Evolutionary conservation across 1,140 invertebrate genomes (phyloP).

Genomic region (Pseudobourletiella spinata): DNA sequence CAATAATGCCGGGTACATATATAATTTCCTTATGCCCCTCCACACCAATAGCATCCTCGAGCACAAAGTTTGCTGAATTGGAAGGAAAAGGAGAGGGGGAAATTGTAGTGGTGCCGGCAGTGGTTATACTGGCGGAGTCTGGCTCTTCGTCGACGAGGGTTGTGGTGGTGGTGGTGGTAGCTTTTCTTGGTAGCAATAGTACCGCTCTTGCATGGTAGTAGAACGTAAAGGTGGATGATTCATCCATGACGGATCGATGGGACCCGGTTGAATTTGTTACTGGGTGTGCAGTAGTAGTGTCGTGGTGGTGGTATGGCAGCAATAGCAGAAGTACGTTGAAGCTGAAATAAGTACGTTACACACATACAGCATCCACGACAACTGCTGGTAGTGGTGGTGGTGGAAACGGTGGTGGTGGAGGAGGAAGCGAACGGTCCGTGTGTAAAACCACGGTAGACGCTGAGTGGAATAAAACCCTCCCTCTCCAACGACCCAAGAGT

Average conservation of each 20-base stretch:
- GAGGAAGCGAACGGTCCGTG: background rate
- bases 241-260: slow-evolving; percentile 26
- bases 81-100: slow-evolving; percentile 1
- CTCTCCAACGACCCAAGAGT: background rate
- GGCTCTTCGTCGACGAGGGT: too few relatives aligned
- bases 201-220: background rate
- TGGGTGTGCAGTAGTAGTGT: background rate
- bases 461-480: background rate
- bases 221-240: slow-evolving; percentile 15
- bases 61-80: background rate
- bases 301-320: background rate
- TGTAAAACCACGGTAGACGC: background rate
- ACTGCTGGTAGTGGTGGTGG: too few relatives aligned
- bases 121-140: too few relatives aligned
- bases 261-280: slow-evolving; percentile 7
- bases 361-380: background rate
- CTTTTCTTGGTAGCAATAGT: background rate
- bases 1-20: background rate
- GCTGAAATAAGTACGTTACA: background rate
- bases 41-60: background rate
- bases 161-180: background rate
- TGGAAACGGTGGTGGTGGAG: too few relatives aligned
- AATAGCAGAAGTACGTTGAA: background rate
- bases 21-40: background rate
- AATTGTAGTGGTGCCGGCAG: background rate